These are phyloP conservation scores for Aricia agestis DNA, from an alignment of 1,140 invertebrate genomes.

Conservation along the genomic window DNA sequence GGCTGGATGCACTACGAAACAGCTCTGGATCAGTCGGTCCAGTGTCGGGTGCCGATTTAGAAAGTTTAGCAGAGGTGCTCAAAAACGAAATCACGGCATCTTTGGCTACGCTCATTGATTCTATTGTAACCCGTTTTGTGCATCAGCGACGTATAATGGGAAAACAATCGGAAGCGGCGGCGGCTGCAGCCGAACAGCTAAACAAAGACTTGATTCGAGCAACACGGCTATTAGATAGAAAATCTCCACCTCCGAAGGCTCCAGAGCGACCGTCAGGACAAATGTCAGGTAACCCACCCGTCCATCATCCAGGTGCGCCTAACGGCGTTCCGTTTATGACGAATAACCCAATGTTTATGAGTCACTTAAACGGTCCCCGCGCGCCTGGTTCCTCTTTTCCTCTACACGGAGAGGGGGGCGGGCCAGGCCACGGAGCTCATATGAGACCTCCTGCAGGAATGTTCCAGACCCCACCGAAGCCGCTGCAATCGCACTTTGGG, in stretches of 20 bases:
- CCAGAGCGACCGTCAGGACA: slow-evolving; percentile 81
- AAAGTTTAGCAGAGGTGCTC: slow-evolving; percentile 90
- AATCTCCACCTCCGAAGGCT: slow-evolving; percentile 88
- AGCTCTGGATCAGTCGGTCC: slow-evolving; percentile 78
- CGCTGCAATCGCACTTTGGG: slow-evolving; percentile 80
- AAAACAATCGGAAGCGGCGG: slow-evolving; percentile 85
- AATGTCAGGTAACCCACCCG: slow-evolving; percentile 79
- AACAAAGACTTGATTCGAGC: slow-evolving; percentile 88
- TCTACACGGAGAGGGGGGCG: slow-evolving; percentile 64
- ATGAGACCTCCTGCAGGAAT: slow-evolving; percentile 83
- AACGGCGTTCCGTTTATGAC: slow-evolving; percentile 63
- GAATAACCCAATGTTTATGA: slow-evolving; percentile 67
- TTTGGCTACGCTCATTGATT: slow-evolving; percentile 90
- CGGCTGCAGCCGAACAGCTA: slow-evolving; percentile 85
- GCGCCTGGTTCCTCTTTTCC: slow-evolving; percentile 75
- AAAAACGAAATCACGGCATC: slow-evolving; percentile 93
- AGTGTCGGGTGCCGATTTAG: slow-evolving; percentile 85
- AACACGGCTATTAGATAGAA: slow-evolving; percentile 87
- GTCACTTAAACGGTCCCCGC: slow-evolving; percentile 72
- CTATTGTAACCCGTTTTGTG: slow-evolving; percentile 88
- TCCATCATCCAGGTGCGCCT: slow-evolving; percentile 65
- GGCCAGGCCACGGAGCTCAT: slow-evolving; percentile 82
- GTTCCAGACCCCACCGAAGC: slow-evolving; percentile 87
- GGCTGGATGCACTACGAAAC: slow-evolving; percentile 80
- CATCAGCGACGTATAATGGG: slow-evolving; percentile 86